Percentiles rank a stretch among this genome's conserved stretches.
These are phyloP conservation scores for Drosophila cardini DNA, from an alignment of 1,140 invertebrate species.

Conservation along the genomic window DNA sequence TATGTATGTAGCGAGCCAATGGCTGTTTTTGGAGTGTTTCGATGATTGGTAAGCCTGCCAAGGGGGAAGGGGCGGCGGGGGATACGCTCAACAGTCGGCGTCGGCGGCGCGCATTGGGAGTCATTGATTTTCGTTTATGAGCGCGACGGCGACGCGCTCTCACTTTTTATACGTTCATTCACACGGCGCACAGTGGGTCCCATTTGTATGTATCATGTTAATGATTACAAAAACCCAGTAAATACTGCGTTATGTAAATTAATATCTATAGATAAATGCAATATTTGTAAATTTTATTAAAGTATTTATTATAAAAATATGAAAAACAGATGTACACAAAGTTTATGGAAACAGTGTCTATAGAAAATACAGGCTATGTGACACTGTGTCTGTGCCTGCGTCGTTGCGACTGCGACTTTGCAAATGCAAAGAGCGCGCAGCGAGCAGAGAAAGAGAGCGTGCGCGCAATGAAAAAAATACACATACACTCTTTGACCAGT, in stretches of 20 bases:
- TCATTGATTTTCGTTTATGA: slow-evolving; percentile 83
- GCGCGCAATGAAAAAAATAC: slow-evolving; percentile 35
- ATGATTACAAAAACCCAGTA: neutral
- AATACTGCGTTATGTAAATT: neutral
- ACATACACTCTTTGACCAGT: slow-evolving; percentile 11
- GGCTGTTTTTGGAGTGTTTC: slow-evolving; percentile 18
- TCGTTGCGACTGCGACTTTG: slow-evolving; percentile 18
- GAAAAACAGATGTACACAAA: neutral
- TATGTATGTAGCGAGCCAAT: slow-evolving; percentile 29
- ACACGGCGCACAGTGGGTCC: slow-evolving; percentile 68
- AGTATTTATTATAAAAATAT: neutral
- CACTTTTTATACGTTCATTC: slow-evolving; percentile 83
- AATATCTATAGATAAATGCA: neutral
- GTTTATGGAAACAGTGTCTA: neutral
- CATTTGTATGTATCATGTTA: neutral
- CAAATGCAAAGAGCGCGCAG: slow-evolving; percentile 47
- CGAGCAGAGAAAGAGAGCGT: slow-evolving; percentile 42
- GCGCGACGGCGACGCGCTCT: slow-evolving; percentile 64
- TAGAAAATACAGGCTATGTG: neutral
- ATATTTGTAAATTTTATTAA: neutral
- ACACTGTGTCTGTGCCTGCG: slow-evolving; percentile 28
- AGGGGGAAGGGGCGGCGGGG: slow-evolving; percentile 3
- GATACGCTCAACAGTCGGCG: slow-evolving; percentile 22
- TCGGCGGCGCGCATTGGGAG: slow-evolving; percentile 66
- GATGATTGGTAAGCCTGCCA: neutral